Percentiles rank a stretch among this genome's conserved stretches.
These are phyloP conservation scores for Pachymerium ferrugineum DNA, from an alignment of 2,888 invertebrate genomes.

Conservation along the genomic window DNA sequence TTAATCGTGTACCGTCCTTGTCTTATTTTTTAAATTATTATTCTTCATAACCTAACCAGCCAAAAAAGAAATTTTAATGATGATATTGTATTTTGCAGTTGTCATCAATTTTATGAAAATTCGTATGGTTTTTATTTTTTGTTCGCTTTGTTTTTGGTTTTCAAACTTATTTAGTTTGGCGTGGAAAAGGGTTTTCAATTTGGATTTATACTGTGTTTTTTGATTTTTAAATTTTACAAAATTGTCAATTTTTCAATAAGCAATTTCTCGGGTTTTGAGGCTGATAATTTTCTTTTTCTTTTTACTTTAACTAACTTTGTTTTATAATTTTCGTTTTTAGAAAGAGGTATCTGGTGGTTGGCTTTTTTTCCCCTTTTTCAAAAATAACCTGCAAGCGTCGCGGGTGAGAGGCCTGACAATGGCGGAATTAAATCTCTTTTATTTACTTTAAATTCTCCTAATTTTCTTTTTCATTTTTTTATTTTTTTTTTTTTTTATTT, in stretches of 20 bases:
- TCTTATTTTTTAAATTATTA: slow-evolving; percentile 2
- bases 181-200: too few relatives aligned
- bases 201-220: too few relatives aligned
- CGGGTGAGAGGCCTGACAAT: slow-evolving; percentile 8
- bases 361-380: not conserved
- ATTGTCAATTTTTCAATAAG: not conserved
- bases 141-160: too few relatives aligned
- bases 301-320: not conserved
- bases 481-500: not conserved
- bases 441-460: too few relatives aligned
- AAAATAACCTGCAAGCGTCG: not conserved
- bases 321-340: not conserved
- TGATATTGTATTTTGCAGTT: too few relatives aligned
- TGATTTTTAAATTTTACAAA: too few relatives aligned
- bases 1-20: slow-evolving; percentile 21
- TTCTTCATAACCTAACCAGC: not conserved
- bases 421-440: not conserved
- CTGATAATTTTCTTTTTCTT: not conserved
- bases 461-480: not conserved
- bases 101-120: too few relatives aligned
- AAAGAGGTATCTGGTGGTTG: not conserved
- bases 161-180: too few relatives aligned
- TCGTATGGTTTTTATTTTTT: too few relatives aligned
- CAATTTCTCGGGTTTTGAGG: not conserved
- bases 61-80: too few relatives aligned